Base-by-base conservation (phyloP, 1,140 invertebrate genomes). In the Eulimnadia texana region DNA sequence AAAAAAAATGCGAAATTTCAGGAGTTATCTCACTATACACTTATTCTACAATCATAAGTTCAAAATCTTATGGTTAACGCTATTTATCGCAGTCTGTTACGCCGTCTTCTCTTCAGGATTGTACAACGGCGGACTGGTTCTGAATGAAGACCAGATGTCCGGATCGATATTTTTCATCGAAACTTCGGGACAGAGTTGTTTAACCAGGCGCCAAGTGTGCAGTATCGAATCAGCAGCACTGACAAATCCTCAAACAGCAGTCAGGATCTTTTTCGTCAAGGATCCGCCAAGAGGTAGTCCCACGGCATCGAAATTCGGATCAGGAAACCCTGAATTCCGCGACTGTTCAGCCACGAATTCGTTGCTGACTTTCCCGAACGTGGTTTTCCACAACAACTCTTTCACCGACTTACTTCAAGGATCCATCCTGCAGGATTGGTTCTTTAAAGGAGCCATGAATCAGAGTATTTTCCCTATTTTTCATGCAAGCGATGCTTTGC, bases 401-500 rank as follows among this genome's bases (percentile, higher is more conserved):
- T 42, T 42, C 33, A 6, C 16, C 33, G 16, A 16, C 33, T 42
- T 42, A 42, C 33, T 42, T 16, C 6, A 42, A 6, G 33, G 33
- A 42, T 9, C 33, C 33, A 6, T 42, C 6, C 33, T 42, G 33
- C 33, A 42, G 33, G 33, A 42, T 42, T 42, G 33, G 33, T 42
- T 42, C 33, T 16, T 42, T 42, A 16, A 16, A 42, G 78, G 77
- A 0, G 65, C 72, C 0, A 68, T 87, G 1, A 77, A 68, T 52
- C 80, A 65, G 50, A 74, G 66, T 75, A 73, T 19, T 50, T 74
- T 85, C 78, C 75, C 61, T 53, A 64, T 77, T 61, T 78, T 80
- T 65, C 77, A 86, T 72, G 77, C 82, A 63, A 80, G 79, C n/a
- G 84, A 87, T 67, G 75, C 85, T 22, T 67, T 87, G 25, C 76